Conservation (phyloP, 2,797 vertebrate genomes). For the Capromys pilorides region DNA sequence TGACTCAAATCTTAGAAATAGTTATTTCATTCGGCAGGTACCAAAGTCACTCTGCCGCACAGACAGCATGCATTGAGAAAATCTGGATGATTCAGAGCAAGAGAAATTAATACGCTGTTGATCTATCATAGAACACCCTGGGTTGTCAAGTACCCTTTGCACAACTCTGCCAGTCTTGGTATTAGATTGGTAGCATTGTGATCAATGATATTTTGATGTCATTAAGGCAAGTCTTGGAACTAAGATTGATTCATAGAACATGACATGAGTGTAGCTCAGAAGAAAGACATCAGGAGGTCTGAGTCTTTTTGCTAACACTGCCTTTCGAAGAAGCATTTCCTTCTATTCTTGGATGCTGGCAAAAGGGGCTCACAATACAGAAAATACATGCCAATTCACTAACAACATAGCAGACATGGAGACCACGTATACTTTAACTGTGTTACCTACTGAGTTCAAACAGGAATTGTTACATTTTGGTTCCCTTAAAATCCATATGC, state of each 20-base stretch:
- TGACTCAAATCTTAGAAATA: background rate
- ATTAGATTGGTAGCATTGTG: background rate
- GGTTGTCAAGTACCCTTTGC: background rate
- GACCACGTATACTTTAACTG: background rate
- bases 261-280: background rate
- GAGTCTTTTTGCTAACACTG: background rate
- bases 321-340: background rate
- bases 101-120: background rate
- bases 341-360: background rate
- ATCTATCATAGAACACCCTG: background rate
- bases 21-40: background rate
- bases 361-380: background rate
- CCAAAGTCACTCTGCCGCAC: background rate
- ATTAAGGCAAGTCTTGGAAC: background rate
- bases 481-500: constrained; percentile 60
- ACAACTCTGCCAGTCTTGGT: background rate
- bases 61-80: background rate
- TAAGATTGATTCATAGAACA: background rate
- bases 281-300: background rate
- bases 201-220: background rate
- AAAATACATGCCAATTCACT: background rate
- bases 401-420: background rate
- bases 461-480: background rate
- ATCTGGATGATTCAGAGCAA: background rate
- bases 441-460: constrained; percentile 51